phyloP scores from a whole-genome alignment of 2,888 invertebrate genomes.

The Tubulanus polymorphus region DNA sequence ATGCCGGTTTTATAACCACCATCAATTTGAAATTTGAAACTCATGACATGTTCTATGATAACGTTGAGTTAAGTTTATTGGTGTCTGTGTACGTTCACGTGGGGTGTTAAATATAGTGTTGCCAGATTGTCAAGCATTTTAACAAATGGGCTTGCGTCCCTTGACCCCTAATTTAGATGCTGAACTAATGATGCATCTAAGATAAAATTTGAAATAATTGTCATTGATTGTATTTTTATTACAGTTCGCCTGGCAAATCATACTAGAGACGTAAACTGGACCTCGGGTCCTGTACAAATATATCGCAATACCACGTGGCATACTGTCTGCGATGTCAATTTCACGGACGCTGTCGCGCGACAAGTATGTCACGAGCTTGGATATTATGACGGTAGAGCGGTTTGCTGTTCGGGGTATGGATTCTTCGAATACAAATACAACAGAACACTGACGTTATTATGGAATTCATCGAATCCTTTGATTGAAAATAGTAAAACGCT shows the following conservation, averaged over 20 bases:
- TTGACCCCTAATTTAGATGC: no score
- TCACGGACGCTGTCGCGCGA: slow-evolving; percentile 33
- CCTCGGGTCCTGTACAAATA: slow-evolving; percentile 31
- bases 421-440: not conserved
- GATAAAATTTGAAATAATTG: no score
- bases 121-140: no score
- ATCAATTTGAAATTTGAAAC: no score
- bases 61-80: no score
- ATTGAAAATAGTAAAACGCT: not conserved
- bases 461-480: not conserved
- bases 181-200: no score
- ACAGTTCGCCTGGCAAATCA: slow-evolving; percentile 1
- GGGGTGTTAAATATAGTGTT: no score
- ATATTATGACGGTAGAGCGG: not conserved
- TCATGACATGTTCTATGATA: no score
- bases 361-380: slow-evolving; percentile 29
- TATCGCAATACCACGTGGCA: slow-evolving; percentile 28
- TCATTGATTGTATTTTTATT: no score
- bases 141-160: no score
- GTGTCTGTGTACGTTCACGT: no score
- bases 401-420: slow-evolving; percentile 9
- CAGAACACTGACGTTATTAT: not conserved
- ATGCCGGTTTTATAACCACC: no score
- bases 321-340: slow-evolving; percentile 34
- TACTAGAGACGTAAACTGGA: not conserved